These are phyloP conservation scores for Accipiter virgatus DNA, from an alignment of 2,113 vertebrate genomes.

Conservation along the genomic window DNA sequence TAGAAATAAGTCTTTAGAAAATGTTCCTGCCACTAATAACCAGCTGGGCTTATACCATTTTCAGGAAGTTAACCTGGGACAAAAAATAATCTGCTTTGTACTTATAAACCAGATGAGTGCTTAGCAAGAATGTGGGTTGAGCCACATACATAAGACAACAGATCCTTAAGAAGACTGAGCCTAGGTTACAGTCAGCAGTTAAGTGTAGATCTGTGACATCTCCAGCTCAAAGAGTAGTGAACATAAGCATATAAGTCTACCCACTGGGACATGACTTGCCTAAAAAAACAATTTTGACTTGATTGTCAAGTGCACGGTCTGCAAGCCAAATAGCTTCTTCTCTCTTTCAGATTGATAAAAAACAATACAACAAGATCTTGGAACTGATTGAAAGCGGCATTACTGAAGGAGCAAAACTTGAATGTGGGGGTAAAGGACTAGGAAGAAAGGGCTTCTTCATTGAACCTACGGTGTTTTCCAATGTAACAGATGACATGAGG, in stretches of 20 bases:
- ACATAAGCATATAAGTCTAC: not conserved
- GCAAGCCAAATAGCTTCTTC: not conserved
- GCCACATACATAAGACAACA: not conserved
- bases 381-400: constrained; percentile 93
- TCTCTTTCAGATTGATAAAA: constrained; percentile 86
- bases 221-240: not conserved
- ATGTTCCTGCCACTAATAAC: not conserved
- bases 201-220: not conserved
- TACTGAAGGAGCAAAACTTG: constrained; percentile 91
- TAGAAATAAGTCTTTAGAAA: not conserved
- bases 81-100: not conserved
- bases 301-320: not conserved
- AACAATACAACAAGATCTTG: constrained; percentile 91
- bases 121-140: not conserved
- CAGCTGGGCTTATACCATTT: not conserved
- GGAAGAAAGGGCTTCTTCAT: constrained; percentile 95
- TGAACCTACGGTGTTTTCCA: constrained; percentile 97
- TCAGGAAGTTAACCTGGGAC: not conserved
- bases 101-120: not conserved
- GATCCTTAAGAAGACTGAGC: not conserved
- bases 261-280: not conserved
- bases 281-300: not conserved
- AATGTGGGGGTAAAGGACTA: constrained; percentile 94
- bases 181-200: not conserved
- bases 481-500: constrained; percentile 94